Evolutionary conservation across 1,140 invertebrate genomes (phyloP).

Genomic region (Cotesia chilonis): DNA sequence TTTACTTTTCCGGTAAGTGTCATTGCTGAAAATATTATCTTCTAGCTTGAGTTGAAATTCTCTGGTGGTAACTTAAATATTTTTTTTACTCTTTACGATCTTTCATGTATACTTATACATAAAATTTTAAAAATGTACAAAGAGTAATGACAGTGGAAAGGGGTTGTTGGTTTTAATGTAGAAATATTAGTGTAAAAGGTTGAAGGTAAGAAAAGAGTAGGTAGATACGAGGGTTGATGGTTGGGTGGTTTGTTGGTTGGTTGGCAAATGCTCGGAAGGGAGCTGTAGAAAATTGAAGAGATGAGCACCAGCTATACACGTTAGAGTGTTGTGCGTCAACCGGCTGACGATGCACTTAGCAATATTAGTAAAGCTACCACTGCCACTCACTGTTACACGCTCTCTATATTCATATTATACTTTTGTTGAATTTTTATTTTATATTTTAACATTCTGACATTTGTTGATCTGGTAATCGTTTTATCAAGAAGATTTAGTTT

Average conservation of each 20-base stretch:
- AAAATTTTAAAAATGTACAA: slow-evolving; percentile 32
- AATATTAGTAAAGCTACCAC: slow-evolving; percentile 55
- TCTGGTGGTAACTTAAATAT: neutral
- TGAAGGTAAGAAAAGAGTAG: slow-evolving; percentile 8
- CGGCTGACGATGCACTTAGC: slow-evolving; percentile 59
- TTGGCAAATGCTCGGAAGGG: slow-evolving; percentile 6
- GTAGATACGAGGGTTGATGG: slow-evolving; percentile 26
- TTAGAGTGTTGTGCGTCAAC: slow-evolving; percentile 49
- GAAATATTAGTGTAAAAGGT: slow-evolving; percentile 28
- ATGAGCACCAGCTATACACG: slow-evolving; percentile 42
- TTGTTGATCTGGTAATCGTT: slow-evolving; percentile 4
- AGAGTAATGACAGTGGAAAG: slow-evolving; percentile 37
- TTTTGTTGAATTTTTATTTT: slow-evolving; percentile 2
- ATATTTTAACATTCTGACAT: neutral
- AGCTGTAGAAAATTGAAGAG: slow-evolving; percentile 41
- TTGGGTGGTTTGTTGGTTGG: slow-evolving; percentile 18
- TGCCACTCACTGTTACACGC: slow-evolving; percentile 21
- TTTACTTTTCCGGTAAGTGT: too few relatives aligned
- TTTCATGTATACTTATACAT: neutral
- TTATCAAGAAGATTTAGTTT: slow-evolving; percentile 8
- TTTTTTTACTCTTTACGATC: neutral
- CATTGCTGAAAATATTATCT: neutral
- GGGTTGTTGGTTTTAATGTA: slow-evolving; percentile 24
- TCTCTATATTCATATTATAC: neutral
- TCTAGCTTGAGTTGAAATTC: neutral